phyloP scores from a whole-genome alignment of 2,113 vertebrate genomes.

The Peromyscus leucopus region DNA sequence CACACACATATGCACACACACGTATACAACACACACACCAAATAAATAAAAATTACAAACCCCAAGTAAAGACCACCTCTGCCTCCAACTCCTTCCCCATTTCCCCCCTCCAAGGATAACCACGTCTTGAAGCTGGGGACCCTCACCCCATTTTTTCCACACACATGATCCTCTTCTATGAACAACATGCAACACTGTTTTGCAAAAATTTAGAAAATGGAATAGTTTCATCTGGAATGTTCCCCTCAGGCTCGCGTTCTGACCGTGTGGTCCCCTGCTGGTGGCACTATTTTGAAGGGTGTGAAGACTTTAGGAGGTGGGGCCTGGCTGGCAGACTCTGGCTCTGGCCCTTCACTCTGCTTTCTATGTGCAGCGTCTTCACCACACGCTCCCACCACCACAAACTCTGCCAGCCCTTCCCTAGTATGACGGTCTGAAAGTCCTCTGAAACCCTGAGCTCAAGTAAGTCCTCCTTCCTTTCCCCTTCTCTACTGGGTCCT shows the following conservation, averaged over 20 bases:
- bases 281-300: neutral
- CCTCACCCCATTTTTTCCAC: neutral
- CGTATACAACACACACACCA: neutral
- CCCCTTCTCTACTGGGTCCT: neutral
- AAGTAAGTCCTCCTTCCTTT: neutral
- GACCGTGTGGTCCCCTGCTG: neutral
- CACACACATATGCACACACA: neutral
- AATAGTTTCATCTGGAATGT: neutral
- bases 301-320: neutral
- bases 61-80: neutral
- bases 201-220: neutral
- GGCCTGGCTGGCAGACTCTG: neutral
- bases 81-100: neutral
- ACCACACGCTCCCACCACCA: too few species aligned
- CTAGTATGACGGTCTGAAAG: neutral
- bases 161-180: neutral
- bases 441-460: neutral
- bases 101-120: neutral
- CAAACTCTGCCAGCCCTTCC: neutral
- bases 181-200: neutral
- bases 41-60: neutral
- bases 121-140: neutral
- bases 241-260: neutral
- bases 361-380: neutral
- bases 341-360: neutral